Percentiles rank a stretch among this genome's conserved stretches.
These are phyloP conservation scores for Gallinago media DNA, from an alignment of 2,113 vertebrate genomes.

Conservation along the genomic window DNA sequence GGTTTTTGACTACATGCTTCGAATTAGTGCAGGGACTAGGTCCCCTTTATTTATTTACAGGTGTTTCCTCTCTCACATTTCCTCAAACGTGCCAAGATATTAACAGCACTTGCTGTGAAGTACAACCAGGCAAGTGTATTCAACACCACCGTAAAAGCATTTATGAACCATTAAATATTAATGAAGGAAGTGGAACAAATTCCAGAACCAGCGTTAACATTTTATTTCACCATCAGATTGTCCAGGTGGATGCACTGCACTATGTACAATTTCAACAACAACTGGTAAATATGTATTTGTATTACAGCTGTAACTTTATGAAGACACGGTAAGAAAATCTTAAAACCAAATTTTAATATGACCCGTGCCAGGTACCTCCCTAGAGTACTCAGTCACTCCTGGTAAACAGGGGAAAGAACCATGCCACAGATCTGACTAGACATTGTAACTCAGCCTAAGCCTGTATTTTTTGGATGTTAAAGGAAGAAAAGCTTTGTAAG, in stretches of 20 bases:
- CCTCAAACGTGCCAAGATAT: neutral
- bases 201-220: neutral
- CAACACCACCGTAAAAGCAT: neutral
- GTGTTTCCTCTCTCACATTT: neutral
- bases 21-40: neutral
- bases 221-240: neutral
- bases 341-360: neutral
- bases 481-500: neutral
- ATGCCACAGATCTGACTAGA: neutral
- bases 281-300: neutral
- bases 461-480: neutral
- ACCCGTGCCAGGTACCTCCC: neutral
- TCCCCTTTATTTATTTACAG: neutral
- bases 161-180: neutral
- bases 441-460: neutral
- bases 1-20: neutral
- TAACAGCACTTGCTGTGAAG: neutral
- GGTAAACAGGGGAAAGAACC: neutral
- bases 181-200: neutral
- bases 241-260: neutral
- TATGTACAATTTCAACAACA: fast-evolving
- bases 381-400: neutral
- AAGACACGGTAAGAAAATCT: neutral
- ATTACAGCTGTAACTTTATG: neutral
- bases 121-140: neutral